phyloP scores from a whole-genome alignment of 2,797 vertebrate species.

The Mallotus villosus region DNA sequence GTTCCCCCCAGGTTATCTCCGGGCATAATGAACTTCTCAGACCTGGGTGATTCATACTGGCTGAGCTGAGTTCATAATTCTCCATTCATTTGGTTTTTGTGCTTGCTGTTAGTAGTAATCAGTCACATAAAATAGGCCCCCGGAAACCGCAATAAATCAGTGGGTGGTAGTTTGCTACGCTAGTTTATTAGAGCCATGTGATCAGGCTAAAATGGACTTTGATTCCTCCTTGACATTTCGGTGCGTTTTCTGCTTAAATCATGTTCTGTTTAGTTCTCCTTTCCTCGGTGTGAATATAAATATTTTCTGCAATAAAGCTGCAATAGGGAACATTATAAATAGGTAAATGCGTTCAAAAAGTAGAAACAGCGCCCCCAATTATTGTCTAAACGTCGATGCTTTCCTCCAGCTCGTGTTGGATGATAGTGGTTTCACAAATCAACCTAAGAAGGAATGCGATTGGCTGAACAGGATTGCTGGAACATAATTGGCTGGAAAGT shows the following conservation, averaged over 20 bases:
- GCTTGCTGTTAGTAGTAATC: slow-evolving; percentile 53
- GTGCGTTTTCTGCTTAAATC: not conserved
- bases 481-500: too few species aligned
- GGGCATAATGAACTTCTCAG: slow-evolving; percentile 28
- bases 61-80: slow-evolving; percentile 55
- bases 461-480: too few species aligned
- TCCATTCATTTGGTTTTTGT: slow-evolving; percentile 56
- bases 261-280: not conserved
- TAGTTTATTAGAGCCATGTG: slow-evolving; percentile 46
- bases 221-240: slow-evolving; percentile 10
- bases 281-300: too few species aligned
- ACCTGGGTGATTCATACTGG: slow-evolving; percentile 43
- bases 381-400: too few species aligned
- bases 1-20: slow-evolving; percentile 33
- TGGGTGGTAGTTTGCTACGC: slow-evolving; percentile 39
- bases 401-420: too few species aligned
- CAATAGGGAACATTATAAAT: too few species aligned
- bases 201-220: slow-evolving; percentile 49
- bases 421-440: too few species aligned
- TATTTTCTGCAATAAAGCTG: too few species aligned
- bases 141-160: slow-evolving; percentile 55
- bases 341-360: too few species aligned
- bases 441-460: too few species aligned
- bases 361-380: too few species aligned
- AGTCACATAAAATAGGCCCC: slow-evolving; percentile 54